phyloP scores from a whole-genome alignment of 1,140 invertebrate species.

The Globodera rostochiensis region DNA sequence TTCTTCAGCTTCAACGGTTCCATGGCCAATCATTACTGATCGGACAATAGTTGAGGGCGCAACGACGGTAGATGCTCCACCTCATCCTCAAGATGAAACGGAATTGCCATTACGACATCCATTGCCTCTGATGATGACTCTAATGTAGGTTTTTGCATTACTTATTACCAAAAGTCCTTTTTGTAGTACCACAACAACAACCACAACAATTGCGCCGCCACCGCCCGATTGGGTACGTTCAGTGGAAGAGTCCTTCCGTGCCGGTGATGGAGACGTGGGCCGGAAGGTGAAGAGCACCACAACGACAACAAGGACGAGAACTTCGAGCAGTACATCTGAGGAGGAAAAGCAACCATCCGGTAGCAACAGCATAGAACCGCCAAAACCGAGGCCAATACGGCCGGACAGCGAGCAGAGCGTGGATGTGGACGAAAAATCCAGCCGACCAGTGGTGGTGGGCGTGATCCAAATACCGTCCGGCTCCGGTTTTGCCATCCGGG shows the following conservation, averaged over 20 bases:
- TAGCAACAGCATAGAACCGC: background rate
- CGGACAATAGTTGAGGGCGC: background rate
- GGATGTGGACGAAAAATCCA: background rate
- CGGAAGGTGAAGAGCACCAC: conserved; percentile 21
- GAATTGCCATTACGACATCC: background rate
- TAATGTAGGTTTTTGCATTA: conserved; percentile 12
- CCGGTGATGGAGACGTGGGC: conserved; percentile 17
- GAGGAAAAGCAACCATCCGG: background rate
- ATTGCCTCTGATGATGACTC: conserved; percentile 24
- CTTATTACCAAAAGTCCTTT: background rate
- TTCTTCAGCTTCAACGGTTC: background rate
- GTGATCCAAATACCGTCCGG: conserved; percentile 26
- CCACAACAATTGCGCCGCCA: conserved; percentile 41
- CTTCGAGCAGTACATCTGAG: background rate
- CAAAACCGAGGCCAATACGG: conserved; percentile 2
- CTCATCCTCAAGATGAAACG: background rate
- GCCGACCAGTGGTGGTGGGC: background rate
- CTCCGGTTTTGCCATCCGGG: conserved; percentile 11
- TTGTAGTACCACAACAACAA: conserved; percentile 40
- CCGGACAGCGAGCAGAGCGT: background rate
- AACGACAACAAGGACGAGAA: background rate
- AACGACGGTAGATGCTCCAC: background rate
- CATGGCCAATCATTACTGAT: background rate
- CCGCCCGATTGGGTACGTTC: conserved; percentile 40
- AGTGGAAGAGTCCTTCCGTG: conserved; percentile 32